phyloP scores from a whole-genome alignment of 1,140 invertebrate genomes.

The Micrasema longulum region DNA sequence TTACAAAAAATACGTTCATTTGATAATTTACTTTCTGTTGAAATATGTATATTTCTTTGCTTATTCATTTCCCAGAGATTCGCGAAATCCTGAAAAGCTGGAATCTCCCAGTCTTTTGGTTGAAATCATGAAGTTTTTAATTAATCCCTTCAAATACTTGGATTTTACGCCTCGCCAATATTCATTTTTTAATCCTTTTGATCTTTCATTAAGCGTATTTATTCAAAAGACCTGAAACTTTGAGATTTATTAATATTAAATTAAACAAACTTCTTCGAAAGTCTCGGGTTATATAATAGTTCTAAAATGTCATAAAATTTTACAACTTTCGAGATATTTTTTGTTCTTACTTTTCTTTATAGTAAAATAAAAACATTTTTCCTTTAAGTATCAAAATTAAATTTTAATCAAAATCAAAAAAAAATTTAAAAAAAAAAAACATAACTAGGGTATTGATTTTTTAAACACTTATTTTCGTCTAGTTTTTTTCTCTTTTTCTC shows the following conservation, averaged over 20 bases:
- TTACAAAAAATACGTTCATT: too few species aligned
- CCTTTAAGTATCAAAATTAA: too few species aligned
- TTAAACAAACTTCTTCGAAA: slow-evolving; percentile 30
- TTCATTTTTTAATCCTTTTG: slow-evolving; percentile 40
- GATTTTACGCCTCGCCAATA: slow-evolving; percentile 37
- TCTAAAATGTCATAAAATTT: slow-evolving; percentile 7
- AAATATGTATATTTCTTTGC: neutral
- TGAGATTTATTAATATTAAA: slow-evolving; percentile 34
- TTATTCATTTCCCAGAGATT: neutral
- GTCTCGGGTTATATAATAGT: slow-evolving; percentile 20
- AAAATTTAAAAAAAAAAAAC: too few species aligned
- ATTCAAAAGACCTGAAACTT: slow-evolving; percentile 35
- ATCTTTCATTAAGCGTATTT: slow-evolving; percentile 37
- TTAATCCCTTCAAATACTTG: slow-evolving; percentile 35
- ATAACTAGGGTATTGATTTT: too few species aligned
- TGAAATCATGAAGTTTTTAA: slow-evolving; percentile 33
- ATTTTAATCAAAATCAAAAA: too few species aligned
- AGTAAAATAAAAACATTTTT: too few species aligned
- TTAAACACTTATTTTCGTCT: too few species aligned
- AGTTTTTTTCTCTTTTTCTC: too few species aligned
- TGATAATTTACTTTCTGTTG: slow-evolving; percentile 6
- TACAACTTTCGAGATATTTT: too few species aligned
- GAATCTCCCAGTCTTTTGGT: slow-evolving; percentile 2
- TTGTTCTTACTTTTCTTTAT: too few species aligned
- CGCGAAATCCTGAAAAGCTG: slow-evolving; percentile 3